These are phyloP conservation scores for Malurus leucopterus DNA, from an alignment of 2,797 vertebrate species.

Conservation along the genomic window DNA sequence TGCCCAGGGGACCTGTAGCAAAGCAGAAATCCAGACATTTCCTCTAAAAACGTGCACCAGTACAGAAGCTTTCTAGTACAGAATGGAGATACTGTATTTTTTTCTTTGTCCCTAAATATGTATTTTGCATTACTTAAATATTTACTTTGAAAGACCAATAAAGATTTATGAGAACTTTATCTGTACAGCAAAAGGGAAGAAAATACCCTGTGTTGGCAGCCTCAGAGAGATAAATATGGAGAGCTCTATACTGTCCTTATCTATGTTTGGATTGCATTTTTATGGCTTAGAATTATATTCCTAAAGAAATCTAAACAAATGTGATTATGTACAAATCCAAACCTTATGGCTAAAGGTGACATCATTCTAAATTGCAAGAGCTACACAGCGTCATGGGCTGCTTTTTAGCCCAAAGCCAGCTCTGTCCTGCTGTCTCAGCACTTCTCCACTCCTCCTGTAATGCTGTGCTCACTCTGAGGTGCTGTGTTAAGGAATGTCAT, in stretches of 20 bases:
- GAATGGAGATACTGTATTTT: neutral
- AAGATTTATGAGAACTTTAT: neutral
- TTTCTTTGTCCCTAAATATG: neutral
- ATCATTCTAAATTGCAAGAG: constrained; percentile 20
- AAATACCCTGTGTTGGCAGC: neutral
- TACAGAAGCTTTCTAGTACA: neutral
- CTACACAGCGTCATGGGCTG: neutral
- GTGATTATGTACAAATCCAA: constrained; percentile 30
- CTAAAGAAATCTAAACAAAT: neutral
- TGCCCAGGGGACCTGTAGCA: neutral
- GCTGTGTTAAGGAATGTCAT: neutral
- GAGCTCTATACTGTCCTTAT: neutral
- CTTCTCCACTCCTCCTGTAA: neutral
- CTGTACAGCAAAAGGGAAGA: neutral
- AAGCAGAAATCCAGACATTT: neutral
- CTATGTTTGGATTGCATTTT: neutral
- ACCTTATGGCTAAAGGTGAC: neutral
- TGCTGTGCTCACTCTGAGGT: neutral
- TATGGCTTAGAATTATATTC: neutral
- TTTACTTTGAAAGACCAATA: neutral
- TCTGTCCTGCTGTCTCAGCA: neutral
- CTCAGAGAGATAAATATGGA: neutral
- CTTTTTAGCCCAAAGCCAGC: constrained; percentile 9
- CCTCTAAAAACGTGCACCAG: neutral
- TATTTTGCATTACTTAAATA: neutral